Conservation (phyloP, 2,113 vertebrate genomes). For the Lepidothrix coronata region DNA sequence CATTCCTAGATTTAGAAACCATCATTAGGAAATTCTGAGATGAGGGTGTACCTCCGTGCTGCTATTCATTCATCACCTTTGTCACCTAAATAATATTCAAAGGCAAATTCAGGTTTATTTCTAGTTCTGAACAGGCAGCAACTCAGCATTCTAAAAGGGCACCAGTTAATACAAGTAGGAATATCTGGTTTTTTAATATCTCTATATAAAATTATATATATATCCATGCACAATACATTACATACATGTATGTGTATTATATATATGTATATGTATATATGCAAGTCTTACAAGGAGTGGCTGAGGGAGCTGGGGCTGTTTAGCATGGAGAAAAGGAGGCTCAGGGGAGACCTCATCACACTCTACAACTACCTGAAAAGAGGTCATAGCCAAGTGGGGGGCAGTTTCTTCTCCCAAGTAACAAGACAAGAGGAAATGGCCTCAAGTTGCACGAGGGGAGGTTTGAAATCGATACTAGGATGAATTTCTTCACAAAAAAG, state of each 20-base stretch:
- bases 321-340: not conserved
- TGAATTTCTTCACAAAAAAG: not conserved
- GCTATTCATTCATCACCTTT: not conserved
- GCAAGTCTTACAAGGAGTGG: not conserved
- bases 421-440: not conserved
- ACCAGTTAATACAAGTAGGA: slow-evolving; percentile 30
- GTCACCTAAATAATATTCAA: not conserved
- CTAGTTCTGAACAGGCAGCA: slow-evolving; percentile 6
- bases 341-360: accelerated
- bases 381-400: not conserved
- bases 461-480: not conserved
- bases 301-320: not conserved
- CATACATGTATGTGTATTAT: not conserved
- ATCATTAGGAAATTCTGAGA: not conserved
- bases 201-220: not conserved
- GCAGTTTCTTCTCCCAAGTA: not conserved
- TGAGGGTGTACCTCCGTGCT: not conserved
- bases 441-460: not conserved
- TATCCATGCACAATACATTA: not conserved
- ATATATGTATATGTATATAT: not conserved
- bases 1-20: not conserved
- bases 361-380: not conserved
- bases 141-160: not conserved
- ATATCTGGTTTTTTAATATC: not conserved
- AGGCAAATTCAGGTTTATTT: slow-evolving; percentile 1